phyloP scores from a whole-genome alignment of 2,888 invertebrate genomes.

The Steinernema scapterisci region DNA sequence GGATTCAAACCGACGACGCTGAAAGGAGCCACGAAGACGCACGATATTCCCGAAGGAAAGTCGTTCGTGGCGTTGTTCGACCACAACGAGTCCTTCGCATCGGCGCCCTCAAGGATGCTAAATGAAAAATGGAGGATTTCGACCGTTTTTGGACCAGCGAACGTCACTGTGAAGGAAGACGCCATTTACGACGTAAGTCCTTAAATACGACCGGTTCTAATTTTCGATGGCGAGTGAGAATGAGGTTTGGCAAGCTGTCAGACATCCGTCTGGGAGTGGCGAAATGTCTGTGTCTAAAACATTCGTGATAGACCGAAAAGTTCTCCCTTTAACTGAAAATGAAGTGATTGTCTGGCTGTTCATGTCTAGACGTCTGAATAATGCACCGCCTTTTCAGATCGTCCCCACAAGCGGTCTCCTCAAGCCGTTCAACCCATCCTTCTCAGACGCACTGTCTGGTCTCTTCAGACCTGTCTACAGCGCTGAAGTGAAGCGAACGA shows the following conservation, averaged over 20 bases:
- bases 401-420: not conserved
- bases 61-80: not conserved
- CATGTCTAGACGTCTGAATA: not conserved
- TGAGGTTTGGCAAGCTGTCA: too few relatives aligned
- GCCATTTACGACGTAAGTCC: constrained; percentile 13
- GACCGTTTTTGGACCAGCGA: not conserved
- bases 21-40: not conserved
- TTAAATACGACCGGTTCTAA: not conserved
- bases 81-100: not conserved
- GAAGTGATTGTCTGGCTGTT: too few relatives aligned
- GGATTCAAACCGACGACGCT: not conserved
- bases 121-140: constrained; percentile 12
- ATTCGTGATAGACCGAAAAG: too few relatives aligned
- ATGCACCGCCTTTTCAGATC: not conserved
- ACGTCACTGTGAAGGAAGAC: not conserved
- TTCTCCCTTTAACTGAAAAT: too few relatives aligned
- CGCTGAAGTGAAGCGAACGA: not conserved
- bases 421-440: not conserved
- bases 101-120: not conserved
- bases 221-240: too few relatives aligned
- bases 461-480: constrained; percentile 1
- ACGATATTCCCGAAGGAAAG: not conserved
- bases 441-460: not conserved
- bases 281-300: too few relatives aligned
- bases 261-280: too few relatives aligned